Conservation (phyloP, 2,113 vertebrate genomes). For the Tragelaphus imberbis region DNA sequence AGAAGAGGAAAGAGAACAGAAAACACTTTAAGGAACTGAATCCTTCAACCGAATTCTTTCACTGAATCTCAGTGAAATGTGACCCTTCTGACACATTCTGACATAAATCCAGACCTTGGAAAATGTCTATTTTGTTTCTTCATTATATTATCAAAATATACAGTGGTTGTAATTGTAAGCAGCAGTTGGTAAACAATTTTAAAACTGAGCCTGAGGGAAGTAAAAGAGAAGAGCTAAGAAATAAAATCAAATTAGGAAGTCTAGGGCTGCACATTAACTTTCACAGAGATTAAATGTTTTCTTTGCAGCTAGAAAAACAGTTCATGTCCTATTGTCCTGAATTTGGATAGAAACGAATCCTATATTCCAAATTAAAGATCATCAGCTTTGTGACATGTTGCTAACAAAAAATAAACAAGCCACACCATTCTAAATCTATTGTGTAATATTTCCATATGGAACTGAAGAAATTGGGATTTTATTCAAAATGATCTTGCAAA, state of each 20-base stretch:
- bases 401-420: slow-evolving; percentile 43
- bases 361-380: neutral
- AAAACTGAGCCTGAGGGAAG: slow-evolving; percentile 60
- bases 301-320: slow-evolving; percentile 16
- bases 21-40: neutral
- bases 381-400: neutral
- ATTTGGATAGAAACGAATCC: neutral
- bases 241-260: slow-evolving; percentile 49
- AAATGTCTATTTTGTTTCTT: neutral
- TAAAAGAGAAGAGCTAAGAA: slow-evolving; percentile 44
- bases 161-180: slow-evolving; percentile 56
- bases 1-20: neutral
- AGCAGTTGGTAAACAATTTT: slow-evolving; percentile 70
- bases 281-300: slow-evolving; percentile 27
- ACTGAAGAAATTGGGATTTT: slow-evolving; percentile 9
- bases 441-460: neutral
- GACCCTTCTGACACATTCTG: slow-evolving; percentile 42
- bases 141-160: slow-evolving; percentile 66
- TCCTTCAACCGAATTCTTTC: slow-evolving; percentile 8
- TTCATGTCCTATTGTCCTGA: neutral
- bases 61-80: neutral
- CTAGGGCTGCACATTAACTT: neutral
- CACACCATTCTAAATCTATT: neutral
- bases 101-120: slow-evolving; percentile 42
- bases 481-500: neutral